Evolutionary conservation across 2,797 vertebrate species (phyloP).

Genomic region (Danio jaintianensis): DNA sequence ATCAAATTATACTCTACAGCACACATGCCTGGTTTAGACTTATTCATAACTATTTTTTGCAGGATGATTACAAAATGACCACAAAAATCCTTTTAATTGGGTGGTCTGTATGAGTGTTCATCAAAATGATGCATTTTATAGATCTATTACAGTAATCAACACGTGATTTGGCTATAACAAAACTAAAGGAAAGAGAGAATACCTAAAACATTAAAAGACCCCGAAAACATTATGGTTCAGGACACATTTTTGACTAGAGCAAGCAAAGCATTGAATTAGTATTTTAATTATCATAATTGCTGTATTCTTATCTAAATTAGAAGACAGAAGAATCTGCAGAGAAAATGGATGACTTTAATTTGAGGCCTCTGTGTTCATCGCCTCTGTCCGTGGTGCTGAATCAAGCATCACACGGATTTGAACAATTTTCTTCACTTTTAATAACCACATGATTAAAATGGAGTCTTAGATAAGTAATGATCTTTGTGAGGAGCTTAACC

Average conservation of each 20-base stretch:
- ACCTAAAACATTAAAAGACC: too few species aligned
- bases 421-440: constrained; percentile 39
- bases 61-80: too few species aligned
- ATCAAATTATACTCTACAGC: too few species aligned
- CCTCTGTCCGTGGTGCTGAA: constrained; percentile 58
- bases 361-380: neutral
- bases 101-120: neutral
- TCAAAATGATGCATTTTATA: neutral
- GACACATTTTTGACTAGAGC: neutral
- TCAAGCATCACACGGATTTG: neutral
- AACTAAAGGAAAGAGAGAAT: neutral
- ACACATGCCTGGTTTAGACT: too few species aligned
- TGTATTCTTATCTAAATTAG: constrained; percentile 5
- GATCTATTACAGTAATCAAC: neutral
- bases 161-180: neutral
- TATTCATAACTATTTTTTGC: too few species aligned
- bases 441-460: constrained; percentile 43
- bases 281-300: neutral
- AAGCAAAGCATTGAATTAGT: neutral
- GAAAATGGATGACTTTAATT: neutral
- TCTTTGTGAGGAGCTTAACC: constrained; percentile 41
- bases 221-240: constrained; percentile 10
- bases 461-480: constrained; percentile 47
- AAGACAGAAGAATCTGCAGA: constrained; percentile 4
- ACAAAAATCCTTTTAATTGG: neutral